A percentile compares a stretch with the other conserved stretches of the same genome.
phyloP scores from a whole-genome alignment of 1,140 invertebrate species.

The Oscheius sp. region DNA sequence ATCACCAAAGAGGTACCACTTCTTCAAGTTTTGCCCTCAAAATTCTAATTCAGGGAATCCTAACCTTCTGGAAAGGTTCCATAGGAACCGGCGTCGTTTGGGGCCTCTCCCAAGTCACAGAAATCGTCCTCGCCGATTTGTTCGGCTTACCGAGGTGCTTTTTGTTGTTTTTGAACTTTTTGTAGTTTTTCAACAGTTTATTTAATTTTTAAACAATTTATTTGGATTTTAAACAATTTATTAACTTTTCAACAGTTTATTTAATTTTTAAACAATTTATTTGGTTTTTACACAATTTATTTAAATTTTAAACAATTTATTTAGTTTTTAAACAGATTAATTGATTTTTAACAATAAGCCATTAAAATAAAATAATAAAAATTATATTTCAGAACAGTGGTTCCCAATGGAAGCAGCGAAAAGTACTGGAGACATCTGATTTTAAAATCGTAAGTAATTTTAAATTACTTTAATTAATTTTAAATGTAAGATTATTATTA shows the following conservation, averaged over 20 bases:
- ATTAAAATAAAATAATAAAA: too few relatives aligned
- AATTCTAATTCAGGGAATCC: conserved; percentile 32
- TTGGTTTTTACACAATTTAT: background rate
- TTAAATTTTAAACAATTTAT: too few relatives aligned
- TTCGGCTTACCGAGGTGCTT: conserved; percentile 31
- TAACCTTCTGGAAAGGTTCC: conserved; percentile 41
- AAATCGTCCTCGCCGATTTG: conserved; percentile 37
- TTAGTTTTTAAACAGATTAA: too few relatives aligned
- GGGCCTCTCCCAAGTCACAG: conserved; percentile 35
- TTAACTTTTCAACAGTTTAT: too few relatives aligned
- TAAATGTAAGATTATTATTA: background rate
- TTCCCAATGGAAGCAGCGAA: conserved; percentile 30
- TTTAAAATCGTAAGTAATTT: conserved; percentile 22
- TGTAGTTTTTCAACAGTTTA: too few relatives aligned
- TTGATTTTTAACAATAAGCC: too few relatives aligned
- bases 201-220: background rate
- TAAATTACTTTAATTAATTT: background rate
- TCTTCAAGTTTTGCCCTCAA: background rate
- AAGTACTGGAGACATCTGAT: conserved; percentile 42
- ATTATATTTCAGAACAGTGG: conserved; percentile 22
- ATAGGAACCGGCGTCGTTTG: conserved; percentile 38
- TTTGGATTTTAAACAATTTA: background rate
- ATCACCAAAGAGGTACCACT: conserved; percentile 28
- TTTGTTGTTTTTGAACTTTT: background rate
- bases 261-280: background rate